phyloP scores from a whole-genome alignment of 1,140 invertebrate genomes.

The Bombus waltoni region DNA sequence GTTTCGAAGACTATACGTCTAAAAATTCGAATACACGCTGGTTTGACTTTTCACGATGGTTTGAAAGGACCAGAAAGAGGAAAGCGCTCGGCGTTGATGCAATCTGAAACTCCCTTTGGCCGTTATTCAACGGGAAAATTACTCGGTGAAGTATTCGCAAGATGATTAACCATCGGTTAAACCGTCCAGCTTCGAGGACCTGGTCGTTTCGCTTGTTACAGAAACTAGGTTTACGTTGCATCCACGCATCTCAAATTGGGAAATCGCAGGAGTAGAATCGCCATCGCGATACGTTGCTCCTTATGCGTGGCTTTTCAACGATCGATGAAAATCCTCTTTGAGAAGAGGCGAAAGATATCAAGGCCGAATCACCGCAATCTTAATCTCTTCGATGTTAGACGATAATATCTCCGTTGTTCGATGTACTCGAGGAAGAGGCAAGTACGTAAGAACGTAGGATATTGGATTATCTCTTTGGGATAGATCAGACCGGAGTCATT shows the following conservation, averaged over 20 bases:
- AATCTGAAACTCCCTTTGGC: not conserved
- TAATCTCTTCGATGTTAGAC: too few relatives aligned
- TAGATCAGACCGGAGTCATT: too few relatives aligned
- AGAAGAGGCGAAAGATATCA: not conserved
- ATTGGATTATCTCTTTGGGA: too few relatives aligned
- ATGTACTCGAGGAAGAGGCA: too few relatives aligned
- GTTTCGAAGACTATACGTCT: not conserved
- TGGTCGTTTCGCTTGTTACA: not conserved
- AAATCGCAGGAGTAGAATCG: not conserved
- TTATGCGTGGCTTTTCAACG: not conserved
- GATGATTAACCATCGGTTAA: slow-evolving; percentile 66
- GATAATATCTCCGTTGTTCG: too few relatives aligned
- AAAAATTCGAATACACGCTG: too few relatives aligned
- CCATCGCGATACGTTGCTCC: too few relatives aligned
- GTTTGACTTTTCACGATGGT: too few relatives aligned
- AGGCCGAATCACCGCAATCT: not conserved
- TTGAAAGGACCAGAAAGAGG: too few relatives aligned
- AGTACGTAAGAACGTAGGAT: too few relatives aligned
- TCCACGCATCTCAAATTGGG: slow-evolving; percentile 3
- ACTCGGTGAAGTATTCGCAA: slow-evolving; percentile 74
- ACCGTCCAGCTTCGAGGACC: not conserved
- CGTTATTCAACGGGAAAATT: slow-evolving; percentile 68
- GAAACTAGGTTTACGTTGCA: too few relatives aligned
- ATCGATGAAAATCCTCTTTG: not conserved
- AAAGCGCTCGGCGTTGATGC: not conserved